Evolutionary conservation across 2,797 vertebrate species (phyloP), one percentile per base, ranked within the genome.

Genomic region (Sebastes kiyomatsui): DNA sequence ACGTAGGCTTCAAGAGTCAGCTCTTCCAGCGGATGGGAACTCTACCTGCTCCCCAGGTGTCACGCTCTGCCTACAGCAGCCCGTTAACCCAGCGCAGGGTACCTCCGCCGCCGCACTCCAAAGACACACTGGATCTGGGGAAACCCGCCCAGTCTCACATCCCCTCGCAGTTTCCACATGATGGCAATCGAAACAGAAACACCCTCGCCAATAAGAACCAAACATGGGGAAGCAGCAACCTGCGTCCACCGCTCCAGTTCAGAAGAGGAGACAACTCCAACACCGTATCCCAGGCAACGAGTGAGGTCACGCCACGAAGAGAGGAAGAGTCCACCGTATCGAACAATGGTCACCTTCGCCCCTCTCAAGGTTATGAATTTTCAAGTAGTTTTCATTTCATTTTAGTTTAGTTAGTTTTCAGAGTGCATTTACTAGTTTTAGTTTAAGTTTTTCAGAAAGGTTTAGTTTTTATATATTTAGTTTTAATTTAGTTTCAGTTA

Each of bases 31-130:
- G 91, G 35, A 82, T 55, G 0, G 90, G 88, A 20, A 87, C 82
- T 38, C 78, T 88, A 38, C 83, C 89, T n/a, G 58, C 61, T 59
- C 82, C 89, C 25, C 91, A 88, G 72, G 74, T 71, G 7, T 94
- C 95, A 0, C 89, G 84, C 42, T 95, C 96, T 11, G 95, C 96
- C 23, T 96, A 95, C 87, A 95, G 89, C 90, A 97, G 95, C 59
- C 96, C 97, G 0, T 79, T 89, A 61, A 87, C 82, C 23, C 88
- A 90, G 18, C 94, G 91, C 0, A 94, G 90, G 80, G 84, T 87
- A 1, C 0, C 32, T 4, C 71, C 69, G 6, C 72, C 27, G 0
- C 77, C 89, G 0, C 87, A 90, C 71, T 93, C 89, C 22, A 95
- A 90, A 76, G 94, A 94, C 80, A 91, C 91, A 0, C 60, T 93